Conservation (phyloP, 1,140 invertebrate species). For the Solen grandis region DNA sequence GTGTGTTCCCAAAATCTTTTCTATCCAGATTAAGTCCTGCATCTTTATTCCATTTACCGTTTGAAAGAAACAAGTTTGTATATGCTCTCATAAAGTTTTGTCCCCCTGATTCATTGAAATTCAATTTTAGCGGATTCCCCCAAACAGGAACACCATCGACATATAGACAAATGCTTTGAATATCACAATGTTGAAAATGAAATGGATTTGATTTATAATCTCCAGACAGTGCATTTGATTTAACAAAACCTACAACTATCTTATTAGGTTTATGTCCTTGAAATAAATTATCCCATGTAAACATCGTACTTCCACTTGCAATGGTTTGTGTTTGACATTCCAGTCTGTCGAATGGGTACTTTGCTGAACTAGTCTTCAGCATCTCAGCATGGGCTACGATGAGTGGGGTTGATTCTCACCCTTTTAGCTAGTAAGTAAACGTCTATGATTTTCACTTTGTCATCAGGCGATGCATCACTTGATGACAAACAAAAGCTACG, state of each 20-base stretch:
- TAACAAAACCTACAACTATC: slow-evolving; percentile 38
- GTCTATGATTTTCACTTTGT: slow-evolving; percentile 31
- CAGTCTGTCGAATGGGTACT: slow-evolving; percentile 27
- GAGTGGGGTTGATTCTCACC: slow-evolving; percentile 29
- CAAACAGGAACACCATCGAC: slow-evolving; percentile 35
- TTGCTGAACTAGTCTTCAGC: slow-evolving; percentile 31
- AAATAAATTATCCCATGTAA: slow-evolving; percentile 51
- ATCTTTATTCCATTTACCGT: slow-evolving; percentile 31
- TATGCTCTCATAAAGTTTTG: slow-evolving; percentile 43
- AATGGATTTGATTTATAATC: slow-evolving; percentile 55
- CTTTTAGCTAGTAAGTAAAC: slow-evolving; percentile 38
- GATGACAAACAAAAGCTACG: slow-evolving; percentile 37
- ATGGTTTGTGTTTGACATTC: slow-evolving; percentile 43
- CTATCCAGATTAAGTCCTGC: slow-evolving; percentile 28
- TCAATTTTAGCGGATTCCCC: slow-evolving; percentile 42
- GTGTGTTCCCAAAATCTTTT: slow-evolving; percentile 42
- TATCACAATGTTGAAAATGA: slow-evolving; percentile 36
- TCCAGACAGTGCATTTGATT: slow-evolving; percentile 49
- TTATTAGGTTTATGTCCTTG: slow-evolving; percentile 40
- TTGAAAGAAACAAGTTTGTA: slow-evolving; percentile 30
- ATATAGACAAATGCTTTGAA: slow-evolving; percentile 38
- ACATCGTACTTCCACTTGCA: slow-evolving; percentile 37
- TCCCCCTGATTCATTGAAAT: slow-evolving; percentile 38
- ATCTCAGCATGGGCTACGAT: slow-evolving; percentile 42
- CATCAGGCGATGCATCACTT: background rate